Evolutionary conservation across 2,888 invertebrate genomes (phyloP).

Genomic region (Eugnorisma glareosa): DNA sequence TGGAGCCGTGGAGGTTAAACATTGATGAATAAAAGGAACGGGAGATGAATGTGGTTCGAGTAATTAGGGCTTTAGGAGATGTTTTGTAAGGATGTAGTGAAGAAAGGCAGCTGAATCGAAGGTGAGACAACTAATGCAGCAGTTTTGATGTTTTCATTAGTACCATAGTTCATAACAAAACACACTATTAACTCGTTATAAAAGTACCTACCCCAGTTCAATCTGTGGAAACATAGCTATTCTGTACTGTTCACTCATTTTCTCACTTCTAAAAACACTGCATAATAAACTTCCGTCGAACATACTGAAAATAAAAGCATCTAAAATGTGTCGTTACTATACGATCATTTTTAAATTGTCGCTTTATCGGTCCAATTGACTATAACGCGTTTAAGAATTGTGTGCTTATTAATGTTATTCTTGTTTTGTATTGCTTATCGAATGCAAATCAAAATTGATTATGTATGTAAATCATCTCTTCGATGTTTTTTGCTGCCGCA

Average conservation of each 20-base stretch:
- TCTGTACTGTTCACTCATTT: background rate
- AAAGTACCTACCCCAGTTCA: background rate
- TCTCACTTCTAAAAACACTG: background rate
- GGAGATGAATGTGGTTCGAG: slow-evolving; percentile 33
- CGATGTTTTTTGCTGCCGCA: slow-evolving; percentile 3
- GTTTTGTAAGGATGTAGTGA: background rate
- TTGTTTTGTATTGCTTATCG: slow-evolving; percentile 20
- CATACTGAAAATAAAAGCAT: background rate
- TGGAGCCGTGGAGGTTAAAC: slow-evolving; percentile 37
- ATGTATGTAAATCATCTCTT: slow-evolving; percentile 31
- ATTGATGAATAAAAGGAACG: slow-evolving; percentile 46
- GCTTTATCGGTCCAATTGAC: background rate
- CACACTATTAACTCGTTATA: background rate
- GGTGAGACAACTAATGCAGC: background rate
- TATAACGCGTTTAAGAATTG: slow-evolving; percentile 7
- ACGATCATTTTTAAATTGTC: background rate
- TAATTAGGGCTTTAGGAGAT: slow-evolving; percentile 10
- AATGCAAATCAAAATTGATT: slow-evolving; percentile 28
- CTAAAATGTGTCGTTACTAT: background rate
- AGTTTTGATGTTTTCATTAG: background rate
- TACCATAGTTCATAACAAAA: background rate
- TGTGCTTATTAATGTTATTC: background rate
- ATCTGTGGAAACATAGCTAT: background rate
- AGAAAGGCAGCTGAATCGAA: background rate
- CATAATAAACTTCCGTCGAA: background rate